Evolutionary conservation across 2,113 vertebrate genomes (phyloP), one percentile per base, ranked within the genome.

Genomic region (Lynx canadensis): DNA sequence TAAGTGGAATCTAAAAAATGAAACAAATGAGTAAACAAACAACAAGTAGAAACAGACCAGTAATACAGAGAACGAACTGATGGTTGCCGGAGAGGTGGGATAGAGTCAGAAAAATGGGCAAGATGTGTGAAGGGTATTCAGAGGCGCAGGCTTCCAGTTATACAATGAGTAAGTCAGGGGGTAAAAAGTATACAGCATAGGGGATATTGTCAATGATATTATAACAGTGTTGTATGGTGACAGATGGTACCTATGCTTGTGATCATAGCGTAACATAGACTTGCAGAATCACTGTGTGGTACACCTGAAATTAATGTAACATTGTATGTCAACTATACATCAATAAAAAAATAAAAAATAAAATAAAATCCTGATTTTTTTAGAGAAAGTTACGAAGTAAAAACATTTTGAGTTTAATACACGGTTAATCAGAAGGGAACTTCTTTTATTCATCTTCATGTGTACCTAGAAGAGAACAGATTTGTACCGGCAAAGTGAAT

Each of bases 281-380:
- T 78, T 45, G 41, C 74, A 78, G 74, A 78, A 78, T 41, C 27
- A 78, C 14, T 18, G 29, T 31, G 41, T 27, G 48, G 41, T 48
- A 31, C 14, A 18, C 74, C 74, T 48, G 74, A 31, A 78, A 48
- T 48, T 31, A 78, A 48, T 48, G 41, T 78, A 31, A 48, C 29
- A 78, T 48, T 48, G 48, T 18, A 78, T 31, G 41, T 8, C 41
- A 78, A 31, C 74, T 78, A 27, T 48, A 48, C 41, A 18, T 9
- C 74, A 78, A 48, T 45, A 45, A 45, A 76, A 66, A 76, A 76
- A 74, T 7, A 41, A 25, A 76, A 66, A 73, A 45, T 52, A 86
- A 86, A 94, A 79, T 60, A 86, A 82, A 92, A 79, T 33, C 19
- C 31, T 89, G 33, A 91, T 71, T 91, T 68, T 33, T 89, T 45